These are phyloP conservation scores for Heliconius sara DNA, from an alignment of 2,888 invertebrate genomes.

Conservation along the genomic window DNA sequence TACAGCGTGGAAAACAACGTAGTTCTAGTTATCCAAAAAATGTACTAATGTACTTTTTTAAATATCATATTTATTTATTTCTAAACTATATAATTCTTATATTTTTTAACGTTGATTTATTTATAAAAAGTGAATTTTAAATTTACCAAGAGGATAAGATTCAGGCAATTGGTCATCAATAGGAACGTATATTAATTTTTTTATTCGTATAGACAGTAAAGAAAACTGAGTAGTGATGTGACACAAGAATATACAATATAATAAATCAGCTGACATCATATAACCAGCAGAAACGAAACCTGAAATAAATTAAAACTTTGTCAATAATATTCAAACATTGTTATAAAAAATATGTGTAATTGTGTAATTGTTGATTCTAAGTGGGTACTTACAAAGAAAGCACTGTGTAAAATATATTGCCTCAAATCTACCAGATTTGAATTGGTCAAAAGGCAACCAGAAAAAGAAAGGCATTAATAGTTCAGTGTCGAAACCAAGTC, in stretches of 20 bases:
- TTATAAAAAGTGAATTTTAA: neutral
- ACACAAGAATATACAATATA: conserved; percentile 68
- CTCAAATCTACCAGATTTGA: conserved; percentile 56
- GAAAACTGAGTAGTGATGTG: conserved; percentile 72
- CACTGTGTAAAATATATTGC: conserved; percentile 59
- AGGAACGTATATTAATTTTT: conserved; percentile 60
- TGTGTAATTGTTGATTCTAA: neutral
- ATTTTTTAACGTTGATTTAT: neutral
- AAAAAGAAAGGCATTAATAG: conserved; percentile 66
- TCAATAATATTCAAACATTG: neutral
- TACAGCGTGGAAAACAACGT: neutral
- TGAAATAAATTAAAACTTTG: conserved; percentile 46
- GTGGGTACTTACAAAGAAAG: conserved; percentile 64
- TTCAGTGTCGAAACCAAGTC: conserved; percentile 57
- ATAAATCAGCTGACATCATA: conserved; percentile 66
- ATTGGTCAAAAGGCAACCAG: conserved; percentile 72
- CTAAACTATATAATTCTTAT: neutral
- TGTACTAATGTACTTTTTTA: no score
- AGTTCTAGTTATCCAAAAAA: no score
- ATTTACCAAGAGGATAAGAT: conserved; percentile 65
- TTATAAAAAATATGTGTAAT: neutral
- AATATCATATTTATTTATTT: neutral
- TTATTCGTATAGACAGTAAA: conserved; percentile 62
- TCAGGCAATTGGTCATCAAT: conserved; percentile 60
- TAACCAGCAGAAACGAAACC: conserved; percentile 65